Percentiles rank a stretch among this genome's conserved stretches.
Evolutionary conservation across 1,140 invertebrate species (phyloP).

Genomic region (Halyomorpha halys): DNA sequence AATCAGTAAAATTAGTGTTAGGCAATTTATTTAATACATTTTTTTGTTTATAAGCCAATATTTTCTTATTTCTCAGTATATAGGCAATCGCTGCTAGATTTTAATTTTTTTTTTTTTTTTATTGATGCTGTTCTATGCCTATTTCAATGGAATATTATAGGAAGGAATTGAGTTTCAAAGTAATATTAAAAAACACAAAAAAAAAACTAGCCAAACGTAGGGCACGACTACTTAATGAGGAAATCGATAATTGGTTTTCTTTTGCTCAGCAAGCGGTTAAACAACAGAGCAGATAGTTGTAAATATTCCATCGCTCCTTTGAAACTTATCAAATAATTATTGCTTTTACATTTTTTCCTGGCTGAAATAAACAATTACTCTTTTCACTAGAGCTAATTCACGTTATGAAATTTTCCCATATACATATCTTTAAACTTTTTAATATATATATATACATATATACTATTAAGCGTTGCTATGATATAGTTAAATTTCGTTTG

Average conservation of each 20-base stretch:
- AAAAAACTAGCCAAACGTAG: not conserved
- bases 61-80: too few relatives aligned
- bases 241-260: not conserved
- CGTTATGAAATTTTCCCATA: conserved; percentile 4
- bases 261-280: not conserved
- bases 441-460: not conserved
- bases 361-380: not conserved
- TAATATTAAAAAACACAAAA: not conserved
- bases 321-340: not conserved
- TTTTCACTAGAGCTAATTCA: not conserved
- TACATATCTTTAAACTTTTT: conserved; percentile 3
- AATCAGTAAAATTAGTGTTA: not conserved
- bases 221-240: not conserved
- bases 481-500: too few relatives aligned
- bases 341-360: not conserved
- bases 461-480: not conserved
- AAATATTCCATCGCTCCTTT: not conserved
- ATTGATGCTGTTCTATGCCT: too few relatives aligned
- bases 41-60: too few relatives aligned
- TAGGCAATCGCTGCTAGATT: not conserved
- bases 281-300: not conserved
- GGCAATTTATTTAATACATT: not conserved
- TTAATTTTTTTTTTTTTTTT: not conserved
- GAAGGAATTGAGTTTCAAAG: not conserved
- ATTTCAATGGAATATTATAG: not conserved